phyloP scores from a whole-genome alignment of 2,113 vertebrate genomes.

The Mola mola region DNA sequence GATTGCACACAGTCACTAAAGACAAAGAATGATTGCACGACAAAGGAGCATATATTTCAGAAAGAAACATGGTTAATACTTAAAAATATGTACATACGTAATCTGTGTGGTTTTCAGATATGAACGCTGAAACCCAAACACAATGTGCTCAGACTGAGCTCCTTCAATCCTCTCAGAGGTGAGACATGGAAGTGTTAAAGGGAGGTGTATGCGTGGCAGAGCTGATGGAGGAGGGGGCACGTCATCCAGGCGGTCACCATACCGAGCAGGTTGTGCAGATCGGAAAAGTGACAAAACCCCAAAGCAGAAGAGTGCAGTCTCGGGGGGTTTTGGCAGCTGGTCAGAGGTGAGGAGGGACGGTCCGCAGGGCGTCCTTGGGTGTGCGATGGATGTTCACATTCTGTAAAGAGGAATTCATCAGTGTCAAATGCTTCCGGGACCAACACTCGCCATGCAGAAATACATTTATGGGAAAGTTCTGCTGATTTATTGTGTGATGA shows the following conservation, averaged over 20 bases:
- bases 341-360: constrained; percentile 88
- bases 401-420: constrained; percentile 76
- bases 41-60: constrained; percentile 23
- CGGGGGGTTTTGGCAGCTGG: constrained; percentile 5
- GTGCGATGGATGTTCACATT: constrained; percentile 88
- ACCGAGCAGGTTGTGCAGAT: neutral
- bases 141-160: neutral
- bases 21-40: constrained; percentile 28
- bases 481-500: too few relatives aligned
- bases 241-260: constrained; percentile 19
- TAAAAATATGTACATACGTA: neutral
- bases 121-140: neutral
- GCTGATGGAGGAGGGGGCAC: constrained; percentile 19
- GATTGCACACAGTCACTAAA: constrained; percentile 44
- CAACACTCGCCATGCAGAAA: neutral
- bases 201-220: neutral
- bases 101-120: neutral
- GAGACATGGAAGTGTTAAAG: neutral
- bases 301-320: neutral
- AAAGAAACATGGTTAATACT: constrained; percentile 14
- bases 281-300: neutral
- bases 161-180: constrained; percentile 9
- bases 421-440: constrained; percentile 10
- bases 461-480: neutral
- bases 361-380: constrained; percentile 86